These are phyloP conservation scores for Philaethria dido DNA, from an alignment of 2,888 invertebrate genomes.

Conservation along the genomic window DNA sequence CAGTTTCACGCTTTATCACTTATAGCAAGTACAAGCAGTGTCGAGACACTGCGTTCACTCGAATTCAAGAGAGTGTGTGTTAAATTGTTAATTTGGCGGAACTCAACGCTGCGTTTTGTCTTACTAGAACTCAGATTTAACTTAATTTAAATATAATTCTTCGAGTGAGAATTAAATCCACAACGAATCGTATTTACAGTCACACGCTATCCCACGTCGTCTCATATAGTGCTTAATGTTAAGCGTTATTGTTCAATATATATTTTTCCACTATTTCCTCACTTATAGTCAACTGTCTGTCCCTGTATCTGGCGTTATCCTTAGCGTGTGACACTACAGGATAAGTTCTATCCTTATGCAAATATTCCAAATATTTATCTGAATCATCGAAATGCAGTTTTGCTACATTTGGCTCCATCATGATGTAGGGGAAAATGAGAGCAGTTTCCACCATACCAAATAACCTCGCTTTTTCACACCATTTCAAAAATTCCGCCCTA, in stretches of 20 bases:
- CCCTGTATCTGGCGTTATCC: conserved; percentile 48
- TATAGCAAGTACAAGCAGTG: no score
- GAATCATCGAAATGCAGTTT: conserved; percentile 51
- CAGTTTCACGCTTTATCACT: no score
- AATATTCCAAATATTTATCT: conserved; percentile 44
- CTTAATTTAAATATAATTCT: no score
- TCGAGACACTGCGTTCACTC: no score
- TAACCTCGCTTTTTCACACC: conserved; percentile 46
- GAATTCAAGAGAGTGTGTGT: no score
- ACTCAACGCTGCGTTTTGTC: no score
- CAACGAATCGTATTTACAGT: no score
- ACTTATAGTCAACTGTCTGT: conserved; percentile 55
- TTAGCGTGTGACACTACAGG: conserved; percentile 51
- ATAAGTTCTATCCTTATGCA: conserved; percentile 47
- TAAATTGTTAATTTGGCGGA: no score
- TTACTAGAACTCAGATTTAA: no score
- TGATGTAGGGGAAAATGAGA: conserved; percentile 51
- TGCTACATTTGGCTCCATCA: conserved; percentile 53
- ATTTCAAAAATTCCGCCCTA: conserved; percentile 38
- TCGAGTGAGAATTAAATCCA: no score
- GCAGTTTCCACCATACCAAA: conserved; percentile 45
- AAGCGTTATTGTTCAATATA: conserved; percentile 33
- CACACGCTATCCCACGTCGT: no score
- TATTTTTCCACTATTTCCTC: conserved; percentile 66
- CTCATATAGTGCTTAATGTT: background rate